phyloP scores from a whole-genome alignment of 2,888 invertebrate genomes.

The Drosophila nr. perissopoda region DNA sequence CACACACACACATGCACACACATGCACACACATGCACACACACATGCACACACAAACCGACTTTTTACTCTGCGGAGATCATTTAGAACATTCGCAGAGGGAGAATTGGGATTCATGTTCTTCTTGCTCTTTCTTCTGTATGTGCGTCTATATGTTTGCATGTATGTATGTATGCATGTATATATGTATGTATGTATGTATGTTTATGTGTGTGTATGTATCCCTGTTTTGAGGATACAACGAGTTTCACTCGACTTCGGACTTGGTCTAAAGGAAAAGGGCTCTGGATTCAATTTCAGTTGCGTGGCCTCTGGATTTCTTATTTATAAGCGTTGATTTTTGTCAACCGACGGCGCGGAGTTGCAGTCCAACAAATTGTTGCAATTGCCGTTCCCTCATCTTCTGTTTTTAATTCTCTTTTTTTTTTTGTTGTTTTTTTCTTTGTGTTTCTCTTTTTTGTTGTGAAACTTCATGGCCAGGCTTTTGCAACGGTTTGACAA shows the following conservation, averaged over 20 bases:
- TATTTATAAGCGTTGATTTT: conserved; percentile 58
- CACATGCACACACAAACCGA: background rate
- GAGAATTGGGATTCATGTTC: conserved; percentile 20
- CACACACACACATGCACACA: background rate
- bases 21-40: too few relatives aligned
- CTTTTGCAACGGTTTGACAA: conserved; percentile 51
- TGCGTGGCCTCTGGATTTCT: conserved; percentile 56
- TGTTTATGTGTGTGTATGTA: background rate
- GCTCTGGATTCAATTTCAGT: conserved; percentile 35
- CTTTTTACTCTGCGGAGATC: conserved; percentile 18
- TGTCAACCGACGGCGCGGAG: conserved; percentile 41
- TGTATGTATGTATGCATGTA: background rate
- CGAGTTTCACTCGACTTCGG: conserved; percentile 23
- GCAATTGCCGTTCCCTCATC: conserved; percentile 42
- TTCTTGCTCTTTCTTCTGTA: conserved; percentile 1
- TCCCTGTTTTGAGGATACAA: conserved; percentile 3
- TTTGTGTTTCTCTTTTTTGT: background rate
- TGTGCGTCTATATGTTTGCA: background rate
- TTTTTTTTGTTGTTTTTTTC: background rate
- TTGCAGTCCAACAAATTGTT: conserved; percentile 59
- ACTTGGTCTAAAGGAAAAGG: conserved; percentile 8
- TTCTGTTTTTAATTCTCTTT: conserved; percentile 1
- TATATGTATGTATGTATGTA: background rate
- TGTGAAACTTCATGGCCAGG: conserved; percentile 21
- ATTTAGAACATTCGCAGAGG: conserved; percentile 15